Conservation (phyloP, 2,113 vertebrate genomes). For the Fregata magnificens region DNA sequence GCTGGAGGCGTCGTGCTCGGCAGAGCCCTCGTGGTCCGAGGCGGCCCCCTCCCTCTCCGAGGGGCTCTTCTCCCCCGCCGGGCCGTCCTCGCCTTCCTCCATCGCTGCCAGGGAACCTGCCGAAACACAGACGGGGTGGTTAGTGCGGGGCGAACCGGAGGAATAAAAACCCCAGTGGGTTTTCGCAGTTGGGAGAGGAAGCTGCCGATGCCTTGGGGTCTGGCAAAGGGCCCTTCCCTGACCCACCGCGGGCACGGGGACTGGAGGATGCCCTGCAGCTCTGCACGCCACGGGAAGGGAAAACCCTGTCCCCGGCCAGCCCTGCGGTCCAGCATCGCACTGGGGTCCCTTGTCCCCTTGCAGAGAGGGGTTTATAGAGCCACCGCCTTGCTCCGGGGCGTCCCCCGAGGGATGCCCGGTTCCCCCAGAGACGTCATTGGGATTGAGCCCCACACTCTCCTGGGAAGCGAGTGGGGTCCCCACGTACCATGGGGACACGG, state of each 20-base stretch:
- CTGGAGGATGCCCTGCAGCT: background rate
- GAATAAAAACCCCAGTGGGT: background rate
- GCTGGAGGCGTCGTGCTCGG: conserved; percentile 74
- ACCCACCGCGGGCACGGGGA: rapidly evolving
- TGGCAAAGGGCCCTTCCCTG: background rate
- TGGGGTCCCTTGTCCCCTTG: rapidly evolving
- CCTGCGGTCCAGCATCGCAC: background rate
- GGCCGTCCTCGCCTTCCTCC: conserved; percentile 80
- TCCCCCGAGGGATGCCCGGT: rapidly evolving
- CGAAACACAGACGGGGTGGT: background rate
- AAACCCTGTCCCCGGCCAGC: background rate
- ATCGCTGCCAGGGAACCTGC: conserved; percentile 89
- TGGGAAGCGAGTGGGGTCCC: rapidly evolving
- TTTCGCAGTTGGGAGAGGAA: background rate
- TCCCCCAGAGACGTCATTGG: rapidly evolving
- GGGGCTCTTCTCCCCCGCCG: conserved; percentile 66
- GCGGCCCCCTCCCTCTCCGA: conserved; percentile 75
- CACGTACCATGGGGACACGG: rapidly evolving
- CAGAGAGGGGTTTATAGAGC: too few relatives aligned
- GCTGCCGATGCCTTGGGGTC: background rate
- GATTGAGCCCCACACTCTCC: rapidly evolving
- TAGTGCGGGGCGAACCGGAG: rapidly evolving
- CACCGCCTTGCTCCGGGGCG: rapidly evolving
- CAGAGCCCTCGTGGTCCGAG: conserved; percentile 77
- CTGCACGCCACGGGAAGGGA: rapidly evolving